These are phyloP conservation scores for Hymenochirus boettgeri DNA, from an alignment of 2,113 vertebrate genomes.

Conservation along the genomic window DNA sequence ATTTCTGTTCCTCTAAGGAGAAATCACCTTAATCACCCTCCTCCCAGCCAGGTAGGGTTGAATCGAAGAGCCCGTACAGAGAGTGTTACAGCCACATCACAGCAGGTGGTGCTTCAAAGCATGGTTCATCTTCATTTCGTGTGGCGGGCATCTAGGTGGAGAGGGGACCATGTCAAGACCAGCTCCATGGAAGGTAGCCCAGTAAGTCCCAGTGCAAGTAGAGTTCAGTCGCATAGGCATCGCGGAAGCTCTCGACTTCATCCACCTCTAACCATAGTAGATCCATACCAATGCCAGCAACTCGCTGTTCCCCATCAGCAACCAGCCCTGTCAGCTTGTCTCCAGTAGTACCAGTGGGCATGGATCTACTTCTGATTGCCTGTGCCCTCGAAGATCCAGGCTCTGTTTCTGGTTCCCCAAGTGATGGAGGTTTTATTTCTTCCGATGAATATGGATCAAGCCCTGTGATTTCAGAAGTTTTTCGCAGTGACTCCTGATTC, in stretches of 20 bases:
- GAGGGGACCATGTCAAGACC: conserved; percentile 80
- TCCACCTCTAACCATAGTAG: conserved; percentile 81
- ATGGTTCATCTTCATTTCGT: conserved; percentile 65
- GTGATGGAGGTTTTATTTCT: conserved; percentile 83
- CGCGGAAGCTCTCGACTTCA: conserved; percentile 75
- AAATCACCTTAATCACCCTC: conserved; percentile 79
- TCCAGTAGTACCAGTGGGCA: conserved; percentile 86
- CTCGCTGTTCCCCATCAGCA: conserved; percentile 77
- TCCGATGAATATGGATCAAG: conserved; percentile 85
- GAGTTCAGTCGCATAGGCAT: conserved; percentile 70
- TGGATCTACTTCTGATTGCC: conserved; percentile 76
- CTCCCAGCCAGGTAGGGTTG: conserved; percentile 81
- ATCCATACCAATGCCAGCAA: conserved; percentile 80
- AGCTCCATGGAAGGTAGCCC: conserved; percentile 80
- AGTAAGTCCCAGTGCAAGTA: conserved; percentile 70
- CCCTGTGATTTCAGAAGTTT: conserved; percentile 84
- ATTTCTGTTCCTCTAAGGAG: conserved; percentile 81
- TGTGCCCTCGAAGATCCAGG: conserved; percentile 83
- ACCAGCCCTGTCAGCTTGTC: conserved; percentile 81
- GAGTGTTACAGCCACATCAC: conserved; percentile 76
- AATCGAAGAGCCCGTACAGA: conserved; percentile 74
- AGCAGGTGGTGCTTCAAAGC: too few relatives aligned
- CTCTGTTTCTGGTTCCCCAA: conserved; percentile 80
- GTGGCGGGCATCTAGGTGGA: conserved; percentile 78
- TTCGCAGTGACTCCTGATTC: conserved; percentile 82